Conservation (phyloP, 1,140 invertebrate genomes). For the Bombus fervidus region DNA sequence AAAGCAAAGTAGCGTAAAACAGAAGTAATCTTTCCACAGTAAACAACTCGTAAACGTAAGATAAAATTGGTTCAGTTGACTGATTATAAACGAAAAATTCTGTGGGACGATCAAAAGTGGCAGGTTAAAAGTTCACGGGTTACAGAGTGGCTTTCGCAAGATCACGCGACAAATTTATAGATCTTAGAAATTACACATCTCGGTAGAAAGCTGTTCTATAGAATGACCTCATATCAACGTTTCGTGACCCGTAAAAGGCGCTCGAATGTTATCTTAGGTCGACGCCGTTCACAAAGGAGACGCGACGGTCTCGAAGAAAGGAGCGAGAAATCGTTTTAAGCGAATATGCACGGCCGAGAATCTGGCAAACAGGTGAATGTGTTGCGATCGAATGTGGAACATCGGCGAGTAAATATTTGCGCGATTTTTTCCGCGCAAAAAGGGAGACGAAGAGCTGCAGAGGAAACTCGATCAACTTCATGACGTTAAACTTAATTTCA, state of each 20-base stretch:
- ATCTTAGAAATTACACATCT: background rate
- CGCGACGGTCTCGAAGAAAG: background rate
- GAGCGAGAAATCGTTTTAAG: background rate
- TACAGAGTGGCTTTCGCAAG: background rate
- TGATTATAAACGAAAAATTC: background rate
- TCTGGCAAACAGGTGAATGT: background rate
- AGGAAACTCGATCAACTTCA: background rate
- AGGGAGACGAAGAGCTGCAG: background rate
- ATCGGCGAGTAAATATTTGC: background rate
- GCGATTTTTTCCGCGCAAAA: background rate
- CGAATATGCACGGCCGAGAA: background rate
- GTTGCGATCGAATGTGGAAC: background rate
- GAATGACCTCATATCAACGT: background rate
- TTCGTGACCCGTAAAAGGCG: background rate
- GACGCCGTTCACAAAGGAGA: background rate
- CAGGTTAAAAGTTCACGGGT: background rate
- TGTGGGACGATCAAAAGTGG: background rate
- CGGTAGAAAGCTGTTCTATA: background rate
- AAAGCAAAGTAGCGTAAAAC: background rate
- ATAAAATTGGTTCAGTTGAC: background rate
- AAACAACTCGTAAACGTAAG: background rate
- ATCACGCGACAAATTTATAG: background rate
- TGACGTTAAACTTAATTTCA: conserved; percentile 1
- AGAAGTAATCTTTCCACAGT: background rate
- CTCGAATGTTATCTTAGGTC: background rate